A percentile compares a stretch with the other conserved stretches of the same genome.
These are phyloP conservation scores for Coboldia fuscipes DNA, from an alignment of 1,140 invertebrate species.

Conservation along the genomic window DNA sequence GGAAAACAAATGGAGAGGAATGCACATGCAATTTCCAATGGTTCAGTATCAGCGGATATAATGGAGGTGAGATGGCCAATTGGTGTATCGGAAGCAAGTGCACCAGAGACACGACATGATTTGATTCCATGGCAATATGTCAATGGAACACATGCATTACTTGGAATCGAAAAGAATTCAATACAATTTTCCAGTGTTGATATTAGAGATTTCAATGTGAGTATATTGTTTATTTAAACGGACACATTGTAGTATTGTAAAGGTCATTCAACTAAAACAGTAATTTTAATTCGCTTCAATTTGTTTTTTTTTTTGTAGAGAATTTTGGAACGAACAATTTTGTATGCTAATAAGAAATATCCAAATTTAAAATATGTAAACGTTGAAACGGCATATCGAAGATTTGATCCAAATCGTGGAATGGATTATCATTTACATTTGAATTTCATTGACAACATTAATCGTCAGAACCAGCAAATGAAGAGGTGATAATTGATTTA, in stretches of 20 bases:
- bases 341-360: conserved; percentile 32
- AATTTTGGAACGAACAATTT: conserved; percentile 32
- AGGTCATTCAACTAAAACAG: too few species aligned
- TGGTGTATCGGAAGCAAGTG: conserved; percentile 44
- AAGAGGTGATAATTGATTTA: background rate
- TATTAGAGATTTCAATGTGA: conserved; percentile 31
- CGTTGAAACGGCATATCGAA: conserved; percentile 60
- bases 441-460: conserved; percentile 21
- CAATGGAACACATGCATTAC: conserved; percentile 58
- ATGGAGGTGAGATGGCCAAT: conserved; percentile 49
- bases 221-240: conserved; percentile 14
- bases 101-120: conserved; percentile 60
- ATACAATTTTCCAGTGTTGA: conserved; percentile 32
- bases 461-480: background rate
- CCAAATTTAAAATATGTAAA: conserved; percentile 26
- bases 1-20: conserved; percentile 25
- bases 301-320: conserved; percentile 22
- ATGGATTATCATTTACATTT: conserved; percentile 76
- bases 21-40: conserved; percentile 18
- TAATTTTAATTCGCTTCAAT: conserved; percentile 1
- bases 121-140: conserved; percentile 67
- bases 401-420: conserved; percentile 70
- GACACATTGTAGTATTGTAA: conserved; percentile 8
- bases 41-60: conserved; percentile 23
- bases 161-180: conserved; percentile 40